Evolutionary conservation across 2,888 invertebrate species (phyloP).

Genomic region (Cephus sareptanus): DNA sequence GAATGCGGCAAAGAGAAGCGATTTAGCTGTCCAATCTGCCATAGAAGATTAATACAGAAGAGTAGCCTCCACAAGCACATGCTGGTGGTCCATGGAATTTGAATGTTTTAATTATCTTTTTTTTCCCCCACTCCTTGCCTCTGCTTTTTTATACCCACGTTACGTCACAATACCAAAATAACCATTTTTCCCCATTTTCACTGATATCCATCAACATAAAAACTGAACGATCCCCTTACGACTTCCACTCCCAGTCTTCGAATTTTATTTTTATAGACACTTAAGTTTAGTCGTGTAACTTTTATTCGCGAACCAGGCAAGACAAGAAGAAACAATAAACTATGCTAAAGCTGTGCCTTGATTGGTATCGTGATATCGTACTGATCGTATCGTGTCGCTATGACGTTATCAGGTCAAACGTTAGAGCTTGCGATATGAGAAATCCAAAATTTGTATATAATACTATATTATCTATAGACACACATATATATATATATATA

Average conservation of each 20-base stretch:
- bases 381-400: not conserved
- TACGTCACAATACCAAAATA: not conserved
- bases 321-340: not conserved
- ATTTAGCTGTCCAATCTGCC: conserved; percentile 47
- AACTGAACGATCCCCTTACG: not conserved
- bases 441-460: not conserved
- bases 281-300: not conserved
- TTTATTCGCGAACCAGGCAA: not conserved
- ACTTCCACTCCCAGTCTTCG: not conserved
- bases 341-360: not conserved
- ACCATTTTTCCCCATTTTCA: not conserved
- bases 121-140: not conserved
- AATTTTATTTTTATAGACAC: not conserved
- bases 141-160: not conserved
- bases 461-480: not conserved
- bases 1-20: conserved; percentile 46
- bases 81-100: conserved; percentile 30
- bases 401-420: not conserved
- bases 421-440: not conserved
- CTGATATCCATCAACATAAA: not conserved
- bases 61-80: conserved; percentile 41
- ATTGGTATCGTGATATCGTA: not conserved
- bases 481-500: conserved; percentile 2
- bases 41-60: conserved; percentile 32
- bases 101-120: conserved; percentile 8